Percentiles rank a stretch among this genome's conserved stretches.
Conservation (phyloP, 2,797 vertebrate species). For the Aquila chrysaetos region DNA sequence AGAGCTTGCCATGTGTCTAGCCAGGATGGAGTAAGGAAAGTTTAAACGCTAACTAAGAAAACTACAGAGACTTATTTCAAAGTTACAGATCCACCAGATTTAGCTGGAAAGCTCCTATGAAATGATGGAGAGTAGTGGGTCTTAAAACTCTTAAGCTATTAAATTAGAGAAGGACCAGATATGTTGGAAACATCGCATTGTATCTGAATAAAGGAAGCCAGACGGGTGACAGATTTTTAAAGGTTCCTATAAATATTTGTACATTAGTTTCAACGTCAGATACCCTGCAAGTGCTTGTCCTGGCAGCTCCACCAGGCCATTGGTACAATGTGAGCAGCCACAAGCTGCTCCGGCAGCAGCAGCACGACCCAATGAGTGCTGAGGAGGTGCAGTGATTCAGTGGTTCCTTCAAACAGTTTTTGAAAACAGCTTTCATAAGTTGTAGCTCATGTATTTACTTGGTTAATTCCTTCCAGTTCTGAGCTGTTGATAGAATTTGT, state of each 20-base stretch:
- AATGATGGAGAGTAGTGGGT: neutral
- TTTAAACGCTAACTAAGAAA: neutral
- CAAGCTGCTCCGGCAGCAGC: neutral
- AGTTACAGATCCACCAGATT: neutral
- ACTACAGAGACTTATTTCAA: neutral
- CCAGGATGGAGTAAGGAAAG: neutral
- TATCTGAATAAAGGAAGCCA: neutral
- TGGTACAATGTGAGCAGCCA: accelerated
- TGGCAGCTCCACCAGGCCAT: neutral
- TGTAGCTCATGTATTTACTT: neutral
- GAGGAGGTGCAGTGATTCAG: neutral
- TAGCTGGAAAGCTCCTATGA: neutral
- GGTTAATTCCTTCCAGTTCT: neutral
- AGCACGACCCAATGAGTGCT: accelerated
- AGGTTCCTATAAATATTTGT: neutral
- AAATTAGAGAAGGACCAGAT: neutral
- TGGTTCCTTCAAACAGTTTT: neutral
- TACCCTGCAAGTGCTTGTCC: neutral
- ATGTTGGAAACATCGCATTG: accelerated
- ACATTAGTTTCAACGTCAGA: neutral
- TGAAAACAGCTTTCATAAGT: neutral
- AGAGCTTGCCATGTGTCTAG: neutral
- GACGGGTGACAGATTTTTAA: neutral
- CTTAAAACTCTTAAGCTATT: neutral
- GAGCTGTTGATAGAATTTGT: neutral